These are phyloP conservation scores for Chironomus tentans DNA, from an alignment of 2,888 invertebrate species.

Conservation along the genomic window DNA sequence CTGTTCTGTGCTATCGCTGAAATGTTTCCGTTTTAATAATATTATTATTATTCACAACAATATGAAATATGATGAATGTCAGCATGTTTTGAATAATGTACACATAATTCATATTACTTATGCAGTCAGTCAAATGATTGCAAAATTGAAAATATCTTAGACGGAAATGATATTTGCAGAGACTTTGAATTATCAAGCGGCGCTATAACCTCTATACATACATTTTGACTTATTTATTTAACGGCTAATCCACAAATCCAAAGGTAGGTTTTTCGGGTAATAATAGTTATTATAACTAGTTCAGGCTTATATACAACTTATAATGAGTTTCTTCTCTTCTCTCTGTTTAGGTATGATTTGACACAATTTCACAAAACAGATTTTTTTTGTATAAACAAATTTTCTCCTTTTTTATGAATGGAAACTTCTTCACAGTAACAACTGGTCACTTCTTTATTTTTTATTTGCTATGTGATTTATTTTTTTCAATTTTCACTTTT, in stretches of 20 bases:
- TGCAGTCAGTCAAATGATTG: too few relatives aligned
- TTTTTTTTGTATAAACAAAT: background rate
- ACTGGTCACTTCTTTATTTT: too few relatives aligned
- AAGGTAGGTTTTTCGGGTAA: background rate
- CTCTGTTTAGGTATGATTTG: background rate
- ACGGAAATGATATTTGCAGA: background rate
- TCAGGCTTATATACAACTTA: background rate
- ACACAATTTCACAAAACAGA: background rate
- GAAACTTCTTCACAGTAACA: background rate
- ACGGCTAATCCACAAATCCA: constrained; percentile 14
- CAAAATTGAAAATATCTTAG: too few relatives aligned
- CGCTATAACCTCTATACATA: background rate
- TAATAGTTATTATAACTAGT: background rate
- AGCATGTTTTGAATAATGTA: too few relatives aligned
- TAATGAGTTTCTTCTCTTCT: background rate
- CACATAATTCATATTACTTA: too few relatives aligned
- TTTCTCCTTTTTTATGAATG: background rate
- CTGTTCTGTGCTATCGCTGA: background rate
- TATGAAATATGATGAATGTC: too few relatives aligned
- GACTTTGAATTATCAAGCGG: background rate
- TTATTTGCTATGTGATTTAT: background rate
- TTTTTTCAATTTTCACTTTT: background rate
- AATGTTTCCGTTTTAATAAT: background rate
- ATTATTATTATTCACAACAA: too few relatives aligned
- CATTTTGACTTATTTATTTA: constrained; percentile 8